Percentiles rank a stretch among this genome's conserved stretches.
These are phyloP conservation scores for Parauchenoglanis punctatus DNA, from an alignment of 2,797 vertebrate species.

Conservation along the genomic window DNA sequence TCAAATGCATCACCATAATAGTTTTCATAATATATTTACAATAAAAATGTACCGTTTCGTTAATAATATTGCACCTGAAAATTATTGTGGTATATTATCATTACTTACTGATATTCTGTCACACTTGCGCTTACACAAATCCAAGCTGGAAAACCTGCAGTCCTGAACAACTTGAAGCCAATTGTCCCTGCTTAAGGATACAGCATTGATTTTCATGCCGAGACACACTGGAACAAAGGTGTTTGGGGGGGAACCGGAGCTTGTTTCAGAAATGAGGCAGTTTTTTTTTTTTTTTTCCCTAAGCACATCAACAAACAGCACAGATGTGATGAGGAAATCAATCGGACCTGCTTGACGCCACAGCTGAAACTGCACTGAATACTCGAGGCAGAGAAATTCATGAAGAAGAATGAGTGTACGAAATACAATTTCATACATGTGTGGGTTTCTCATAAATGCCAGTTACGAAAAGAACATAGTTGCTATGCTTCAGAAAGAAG, in stretches of 20 bases:
- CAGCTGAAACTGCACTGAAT: not conserved
- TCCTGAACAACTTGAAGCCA: not conserved
- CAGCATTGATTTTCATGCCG: not conserved
- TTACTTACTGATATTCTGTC: not conserved
- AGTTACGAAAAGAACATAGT: not conserved
- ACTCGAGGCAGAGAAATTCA: not conserved
- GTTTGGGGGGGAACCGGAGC: not conserved
- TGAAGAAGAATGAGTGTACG: not conserved
- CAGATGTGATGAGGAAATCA: not conserved
- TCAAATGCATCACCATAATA: not conserved
- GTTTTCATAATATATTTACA: too few species aligned
- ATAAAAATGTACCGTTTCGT: not conserved
- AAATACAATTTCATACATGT: slow-evolving; percentile 10
- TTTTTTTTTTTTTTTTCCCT: not conserved
- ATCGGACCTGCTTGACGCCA: not conserved
- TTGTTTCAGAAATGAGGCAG: not conserved
- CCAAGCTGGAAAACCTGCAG: not conserved
- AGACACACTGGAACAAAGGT: not conserved
- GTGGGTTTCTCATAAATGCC: not conserved
- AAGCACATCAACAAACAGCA: not conserved
- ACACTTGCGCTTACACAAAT: not conserved
- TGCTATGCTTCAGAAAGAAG: not conserved
- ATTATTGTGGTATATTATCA: not conserved
- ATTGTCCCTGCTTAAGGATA: not conserved
- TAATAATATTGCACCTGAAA: not conserved